A percentile compares a stretch with the other conserved stretches of the same genome.
Conservation (phyloP, 92 coral and sea anemone species). For the Bergia puertoricense region DNA sequence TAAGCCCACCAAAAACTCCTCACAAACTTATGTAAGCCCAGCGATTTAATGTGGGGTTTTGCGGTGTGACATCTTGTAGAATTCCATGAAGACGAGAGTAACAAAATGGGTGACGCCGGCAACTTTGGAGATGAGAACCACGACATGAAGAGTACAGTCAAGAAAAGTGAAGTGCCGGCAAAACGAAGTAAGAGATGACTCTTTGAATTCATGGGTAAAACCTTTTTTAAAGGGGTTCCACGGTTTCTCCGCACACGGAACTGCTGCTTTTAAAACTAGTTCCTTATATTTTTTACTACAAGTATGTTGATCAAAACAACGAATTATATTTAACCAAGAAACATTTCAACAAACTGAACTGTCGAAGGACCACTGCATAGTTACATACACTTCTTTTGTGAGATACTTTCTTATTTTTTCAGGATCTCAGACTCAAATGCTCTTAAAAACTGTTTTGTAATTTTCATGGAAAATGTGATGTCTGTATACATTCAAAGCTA, state of each 20-base stretch:
- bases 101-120: background rate
- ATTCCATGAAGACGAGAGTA: background rate
- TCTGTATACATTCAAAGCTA: too few species aligned
- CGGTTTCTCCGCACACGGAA: background rate
- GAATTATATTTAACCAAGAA: too few species aligned
- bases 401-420: too few species aligned
- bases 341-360: background rate
- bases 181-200: slow-evolving; percentile 63
- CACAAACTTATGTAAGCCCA: too few species aligned
- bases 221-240: too few species aligned
- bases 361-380: background rate
- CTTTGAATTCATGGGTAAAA: background rate
- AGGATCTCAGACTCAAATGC: too few species aligned
- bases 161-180: slow-evolving; percentile 40
- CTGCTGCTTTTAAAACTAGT: background rate
- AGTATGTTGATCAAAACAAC: too few species aligned
- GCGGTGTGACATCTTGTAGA: background rate
- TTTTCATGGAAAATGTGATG: too few species aligned
- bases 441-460: too few species aligned
- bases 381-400: too few species aligned
- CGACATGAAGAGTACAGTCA: slow-evolving; percentile 26
- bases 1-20: too few species aligned
- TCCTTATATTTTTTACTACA: background rate
- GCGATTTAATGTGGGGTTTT: too few species aligned
- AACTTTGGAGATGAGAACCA: background rate